A percentile compares a stretch with the other conserved stretches of the same genome.
Evolutionary conservation across 2,113 vertebrate genomes (phyloP).

Genomic region (Tragulus kanchil): DNA sequence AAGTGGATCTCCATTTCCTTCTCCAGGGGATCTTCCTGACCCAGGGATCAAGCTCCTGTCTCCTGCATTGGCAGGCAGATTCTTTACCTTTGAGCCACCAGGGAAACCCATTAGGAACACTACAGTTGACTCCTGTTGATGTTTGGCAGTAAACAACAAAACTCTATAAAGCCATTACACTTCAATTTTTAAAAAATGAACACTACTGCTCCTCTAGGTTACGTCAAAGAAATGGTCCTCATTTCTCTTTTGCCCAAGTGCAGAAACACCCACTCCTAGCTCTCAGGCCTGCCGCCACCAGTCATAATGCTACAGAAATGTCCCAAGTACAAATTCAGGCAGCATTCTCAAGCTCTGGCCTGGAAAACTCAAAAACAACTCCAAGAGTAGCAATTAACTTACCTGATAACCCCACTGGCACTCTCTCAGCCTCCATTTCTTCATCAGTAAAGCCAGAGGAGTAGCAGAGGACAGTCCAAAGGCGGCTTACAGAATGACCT

Average conservation of each 20-base stretch:
- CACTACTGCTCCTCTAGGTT: background rate
- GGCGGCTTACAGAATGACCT: background rate
- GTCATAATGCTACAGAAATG: background rate
- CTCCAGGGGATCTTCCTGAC: too few relatives aligned
- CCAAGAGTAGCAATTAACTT: background rate
- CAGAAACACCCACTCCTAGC: background rate
- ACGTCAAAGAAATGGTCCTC: background rate
- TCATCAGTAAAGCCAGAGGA: background rate
- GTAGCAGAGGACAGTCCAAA: background rate
- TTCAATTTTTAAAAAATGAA: background rate
- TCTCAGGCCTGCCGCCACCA: background rate
- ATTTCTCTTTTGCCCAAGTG: background rate
- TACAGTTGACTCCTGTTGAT: too few relatives aligned
- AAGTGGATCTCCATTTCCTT: too few relatives aligned
- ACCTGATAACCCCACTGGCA: background rate
- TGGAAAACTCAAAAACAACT: background rate
- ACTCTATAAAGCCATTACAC: too few relatives aligned
- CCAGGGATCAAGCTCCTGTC: too few relatives aligned
- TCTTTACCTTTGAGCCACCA: too few relatives aligned
- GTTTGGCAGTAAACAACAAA: too few relatives aligned
- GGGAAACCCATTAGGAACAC: too few relatives aligned
- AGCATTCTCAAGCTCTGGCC: background rate
- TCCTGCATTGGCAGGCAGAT: too few relatives aligned
- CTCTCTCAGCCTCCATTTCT: constrained; percentile 34
- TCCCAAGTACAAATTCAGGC: background rate